A percentile compares a stretch with the other conserved stretches of the same genome.
phyloP scores from a whole-genome alignment of 2,888 invertebrate species.

The Creontiades dilutus region DNA sequence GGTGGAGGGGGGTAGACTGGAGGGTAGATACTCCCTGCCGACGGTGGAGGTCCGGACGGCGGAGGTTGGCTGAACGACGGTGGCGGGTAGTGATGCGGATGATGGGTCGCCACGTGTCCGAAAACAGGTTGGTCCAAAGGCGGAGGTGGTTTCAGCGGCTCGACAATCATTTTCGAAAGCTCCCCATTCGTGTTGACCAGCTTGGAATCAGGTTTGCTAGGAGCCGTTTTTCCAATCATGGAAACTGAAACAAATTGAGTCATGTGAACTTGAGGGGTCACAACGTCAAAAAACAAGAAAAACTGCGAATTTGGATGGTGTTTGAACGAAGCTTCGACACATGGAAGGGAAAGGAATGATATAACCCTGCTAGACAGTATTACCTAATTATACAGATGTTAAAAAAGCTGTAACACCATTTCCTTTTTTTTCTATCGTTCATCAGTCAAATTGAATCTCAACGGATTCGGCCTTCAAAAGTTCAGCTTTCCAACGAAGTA shows the following conservation, averaged over 20 bases:
- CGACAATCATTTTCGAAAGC: conserved; percentile 47
- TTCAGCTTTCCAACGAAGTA: too few species aligned
- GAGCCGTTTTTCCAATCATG: conserved; percentile 50
- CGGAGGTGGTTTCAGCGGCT: conserved; percentile 64
- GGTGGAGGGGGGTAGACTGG: conserved; percentile 68
- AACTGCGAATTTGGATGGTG: too few species aligned
- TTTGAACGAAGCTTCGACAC: neutral
- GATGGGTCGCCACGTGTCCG: conserved; percentile 68
- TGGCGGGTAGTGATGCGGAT: conserved; percentile 62
- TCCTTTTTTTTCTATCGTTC: too few species aligned
- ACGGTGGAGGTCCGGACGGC: conserved; percentile 50
- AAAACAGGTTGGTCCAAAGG: conserved; percentile 46
- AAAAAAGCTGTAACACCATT: too few species aligned
- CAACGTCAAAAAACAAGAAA: neutral
- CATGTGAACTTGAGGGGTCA: neutral
- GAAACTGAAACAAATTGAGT: conserved; percentile 37
- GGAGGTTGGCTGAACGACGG: conserved; percentile 37
- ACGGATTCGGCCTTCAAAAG: too few species aligned
- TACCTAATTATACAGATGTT: too few species aligned
- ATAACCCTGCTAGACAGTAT: too few species aligned
- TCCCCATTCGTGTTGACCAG: conserved; percentile 46
- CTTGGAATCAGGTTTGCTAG: conserved; percentile 5
- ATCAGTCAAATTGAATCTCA: too few species aligned
- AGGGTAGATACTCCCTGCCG: conserved; percentile 62
- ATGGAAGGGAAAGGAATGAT: neutral